Conservation (phyloP, 2,113 vertebrate genomes). For the Hippocampus comes region DNA sequence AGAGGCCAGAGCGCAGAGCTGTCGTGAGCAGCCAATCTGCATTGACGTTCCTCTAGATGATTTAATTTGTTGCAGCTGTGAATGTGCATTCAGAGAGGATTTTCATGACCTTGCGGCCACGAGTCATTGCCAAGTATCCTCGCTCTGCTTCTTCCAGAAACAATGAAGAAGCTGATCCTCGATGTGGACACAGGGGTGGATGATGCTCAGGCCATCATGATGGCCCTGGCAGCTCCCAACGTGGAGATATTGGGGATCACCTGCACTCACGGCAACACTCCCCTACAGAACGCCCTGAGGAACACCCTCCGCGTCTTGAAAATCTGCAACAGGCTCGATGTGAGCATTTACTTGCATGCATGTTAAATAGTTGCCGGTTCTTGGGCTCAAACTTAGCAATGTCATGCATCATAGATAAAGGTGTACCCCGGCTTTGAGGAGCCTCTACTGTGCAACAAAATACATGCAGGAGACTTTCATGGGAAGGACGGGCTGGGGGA, state of each 20-base stretch:
- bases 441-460: conserved; percentile 41
- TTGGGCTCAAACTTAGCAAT: neutral
- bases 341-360: conserved; percentile 15
- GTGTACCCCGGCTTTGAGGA: conserved; percentile 55
- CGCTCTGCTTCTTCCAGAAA: conserved; percentile 5
- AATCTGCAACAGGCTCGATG: conserved; percentile 59
- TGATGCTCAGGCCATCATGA: conserved; percentile 70
- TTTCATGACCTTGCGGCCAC: neutral
- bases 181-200: conserved; percentile 75
- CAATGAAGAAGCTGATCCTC: conserved; percentile 58
- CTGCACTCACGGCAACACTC: conserved; percentile 67
- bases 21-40: neutral
- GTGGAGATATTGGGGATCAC: conserved; percentile 72
- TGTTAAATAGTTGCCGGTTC: neutral
- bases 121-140: neutral
- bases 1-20: neutral
- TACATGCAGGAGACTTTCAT: conserved; percentile 49
- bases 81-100: neutral
- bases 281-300: conserved; percentile 64
- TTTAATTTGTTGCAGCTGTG: neutral
- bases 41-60: neutral
- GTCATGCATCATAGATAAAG: conserved; percentile 53
- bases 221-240: conserved; percentile 56
- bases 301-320: conserved; percentile 72
- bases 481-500: conserved; percentile 73